phyloP scores from a whole-genome alignment of 2,113 vertebrate genomes.

The Chloropsis cyanopogon region DNA sequence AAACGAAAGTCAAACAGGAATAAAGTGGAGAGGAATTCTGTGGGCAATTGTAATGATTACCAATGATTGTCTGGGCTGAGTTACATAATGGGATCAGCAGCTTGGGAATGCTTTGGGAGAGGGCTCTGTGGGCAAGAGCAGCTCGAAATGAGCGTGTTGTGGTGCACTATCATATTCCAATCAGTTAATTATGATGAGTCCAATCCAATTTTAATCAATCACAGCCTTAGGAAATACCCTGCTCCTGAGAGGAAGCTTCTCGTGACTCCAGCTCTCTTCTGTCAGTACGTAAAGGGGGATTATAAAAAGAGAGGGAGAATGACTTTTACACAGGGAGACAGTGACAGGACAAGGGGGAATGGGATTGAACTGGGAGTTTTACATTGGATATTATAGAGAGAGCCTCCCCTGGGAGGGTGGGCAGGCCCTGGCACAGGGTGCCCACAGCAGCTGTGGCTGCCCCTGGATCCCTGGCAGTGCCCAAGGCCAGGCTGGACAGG shows the following conservation, averaged over 20 bases:
- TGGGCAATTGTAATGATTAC: background rate
- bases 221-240: background rate
- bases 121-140: background rate
- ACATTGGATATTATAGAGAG: background rate
- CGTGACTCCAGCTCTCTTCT: background rate
- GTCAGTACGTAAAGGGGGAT: background rate
- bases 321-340: background rate
- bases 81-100: background rate
- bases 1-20: background rate
- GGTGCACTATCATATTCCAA: background rate
- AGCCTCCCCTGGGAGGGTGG: background rate
- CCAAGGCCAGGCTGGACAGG: fast-evolving
- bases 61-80: background rate
- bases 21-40: background rate
- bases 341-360: background rate
- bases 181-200: background rate
- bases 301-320: background rate
- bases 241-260: background rate
- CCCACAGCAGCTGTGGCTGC: background rate
- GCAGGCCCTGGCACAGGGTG: background rate
- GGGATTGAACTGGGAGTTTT: background rate
- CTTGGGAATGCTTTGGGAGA: background rate
- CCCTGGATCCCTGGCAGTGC: background rate
- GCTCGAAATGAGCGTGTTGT: fast-evolving
- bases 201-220: background rate